Conservation (phyloP, 2,888 invertebrate species). For the Branchipolynoe longqiensis region DNA sequence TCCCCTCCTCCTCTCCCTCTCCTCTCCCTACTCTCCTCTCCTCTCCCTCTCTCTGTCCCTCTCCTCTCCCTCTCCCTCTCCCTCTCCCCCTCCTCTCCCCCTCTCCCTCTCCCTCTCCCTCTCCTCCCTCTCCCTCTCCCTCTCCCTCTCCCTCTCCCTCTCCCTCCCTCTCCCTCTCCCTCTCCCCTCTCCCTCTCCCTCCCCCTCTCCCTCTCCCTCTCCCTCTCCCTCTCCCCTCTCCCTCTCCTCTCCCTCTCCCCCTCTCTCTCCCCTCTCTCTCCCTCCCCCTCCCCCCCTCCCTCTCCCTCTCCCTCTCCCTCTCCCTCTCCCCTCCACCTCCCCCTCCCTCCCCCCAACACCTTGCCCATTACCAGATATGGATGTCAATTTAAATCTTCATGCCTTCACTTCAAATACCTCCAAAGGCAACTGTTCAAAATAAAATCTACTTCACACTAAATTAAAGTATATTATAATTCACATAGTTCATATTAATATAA, state of each 20-base stretch:
- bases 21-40: too few relatives aligned
- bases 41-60: too few relatives aligned
- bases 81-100: too few relatives aligned
- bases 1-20: too few relatives aligned
- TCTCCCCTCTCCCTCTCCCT: neutral
- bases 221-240: neutral
- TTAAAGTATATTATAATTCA: too few relatives aligned
- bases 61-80: too few relatives aligned
- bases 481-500: too few relatives aligned
- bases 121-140: too few relatives aligned
- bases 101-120: too few relatives aligned
- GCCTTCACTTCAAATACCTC: neutral
- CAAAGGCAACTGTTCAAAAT: too few relatives aligned
- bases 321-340: neutral
- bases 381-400: neutral
- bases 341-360: neutral
- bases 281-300: constrained; percentile 16
- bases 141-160: too few relatives aligned
- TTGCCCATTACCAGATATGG: neutral
- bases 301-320: neutral
- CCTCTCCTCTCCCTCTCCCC: constrained; percentile 37
- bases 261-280: neutral
- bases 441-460: too few relatives aligned
- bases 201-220: neutral
- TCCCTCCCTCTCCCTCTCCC: constrained; percentile 2